phyloP scores from a whole-genome alignment of 2,888 invertebrate species.

The Stenolophus ochropezus region DNA sequence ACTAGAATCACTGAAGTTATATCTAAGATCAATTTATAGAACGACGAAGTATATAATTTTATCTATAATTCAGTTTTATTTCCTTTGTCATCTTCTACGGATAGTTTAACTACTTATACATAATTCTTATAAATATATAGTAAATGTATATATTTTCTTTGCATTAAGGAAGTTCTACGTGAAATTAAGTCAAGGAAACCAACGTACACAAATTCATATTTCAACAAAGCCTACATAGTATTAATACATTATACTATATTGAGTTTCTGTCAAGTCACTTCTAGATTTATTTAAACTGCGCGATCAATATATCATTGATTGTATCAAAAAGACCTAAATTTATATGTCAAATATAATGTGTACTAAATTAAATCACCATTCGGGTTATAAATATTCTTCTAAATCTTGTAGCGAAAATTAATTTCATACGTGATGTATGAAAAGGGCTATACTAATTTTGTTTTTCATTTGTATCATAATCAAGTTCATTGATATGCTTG shows the following conservation, averaged over 20 bases:
- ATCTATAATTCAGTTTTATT: no score
- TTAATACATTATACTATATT: conserved; percentile 29
- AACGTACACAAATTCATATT: conserved; percentile 22
- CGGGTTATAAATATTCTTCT: background rate
- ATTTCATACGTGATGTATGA: background rate
- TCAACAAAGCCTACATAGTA: conserved; percentile 34
- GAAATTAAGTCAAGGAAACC: conserved; percentile 25
- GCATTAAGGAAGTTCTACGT: no score
- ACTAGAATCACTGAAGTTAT: no score
- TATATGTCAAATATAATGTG: conserved; percentile 16
- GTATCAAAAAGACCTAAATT: conserved; percentile 29
- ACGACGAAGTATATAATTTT: no score
- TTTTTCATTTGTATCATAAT: background rate
- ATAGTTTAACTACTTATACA: no score
- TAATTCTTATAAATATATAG: no score
- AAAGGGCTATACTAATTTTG: background rate
- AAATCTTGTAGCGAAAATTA: background rate
- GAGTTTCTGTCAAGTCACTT: conserved; percentile 24
- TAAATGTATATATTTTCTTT: no score
- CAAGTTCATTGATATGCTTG: background rate
- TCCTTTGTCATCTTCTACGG: no score
- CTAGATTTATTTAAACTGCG: conserved; percentile 23
- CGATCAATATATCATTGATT: conserved; percentile 32
- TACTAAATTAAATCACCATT: conserved; percentile 14
- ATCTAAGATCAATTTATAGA: no score